Base-by-base conservation (phyloP, 2,888 invertebrate genomes). In the Baronia brevicornis region DNA sequence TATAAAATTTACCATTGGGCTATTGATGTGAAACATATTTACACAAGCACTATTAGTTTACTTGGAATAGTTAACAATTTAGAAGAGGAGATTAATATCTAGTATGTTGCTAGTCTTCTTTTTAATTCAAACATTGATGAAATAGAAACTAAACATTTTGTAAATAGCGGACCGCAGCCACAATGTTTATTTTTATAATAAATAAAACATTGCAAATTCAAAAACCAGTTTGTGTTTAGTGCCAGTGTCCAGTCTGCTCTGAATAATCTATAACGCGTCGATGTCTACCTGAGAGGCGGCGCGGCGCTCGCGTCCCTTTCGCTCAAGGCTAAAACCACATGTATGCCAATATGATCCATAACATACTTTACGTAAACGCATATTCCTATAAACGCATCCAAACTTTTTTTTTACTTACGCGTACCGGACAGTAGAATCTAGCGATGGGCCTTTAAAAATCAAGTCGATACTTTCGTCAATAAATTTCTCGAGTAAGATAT, bases 221-320 rank as follows among this genome's bases (percentile, higher is more conserved):
- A 38, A 32, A 22, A 32, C 31, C 22, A 31, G 22, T 28, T 27
- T 27, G 5, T 9, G 23, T 14, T 20, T 28, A 3, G 24, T 14
- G 24, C 14, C 28, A 23, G 33, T 36, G 41, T 33, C 38, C 38
- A 38, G 19, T 53, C 51, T 50, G 43, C 29, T 28, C 28, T 24
- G 14, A 25, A 38, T 52, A 50, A 26, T 63, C 55, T 63, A 43
- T 57, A 43, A 33, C 44, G 46, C 59, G 64, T 59, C 67, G 67
- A 62, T 54, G 48, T 56, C 71, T 75, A 71, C 73, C 74, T 71
- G 71, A 60, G 53, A 60, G 61, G 60, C 59, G 64, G 62, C 70
- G 62, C 61, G 50, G 49, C 46, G 51, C 56, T 60, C 52, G 67
- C 72, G 75, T 75, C 71, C 75, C 79, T 74, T 75, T 75, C 75